Evolutionary conservation across 1,140 invertebrate genomes (phyloP), one percentile per base, ranked within the genome.

Genomic region (Drosophila murphyi): DNA sequence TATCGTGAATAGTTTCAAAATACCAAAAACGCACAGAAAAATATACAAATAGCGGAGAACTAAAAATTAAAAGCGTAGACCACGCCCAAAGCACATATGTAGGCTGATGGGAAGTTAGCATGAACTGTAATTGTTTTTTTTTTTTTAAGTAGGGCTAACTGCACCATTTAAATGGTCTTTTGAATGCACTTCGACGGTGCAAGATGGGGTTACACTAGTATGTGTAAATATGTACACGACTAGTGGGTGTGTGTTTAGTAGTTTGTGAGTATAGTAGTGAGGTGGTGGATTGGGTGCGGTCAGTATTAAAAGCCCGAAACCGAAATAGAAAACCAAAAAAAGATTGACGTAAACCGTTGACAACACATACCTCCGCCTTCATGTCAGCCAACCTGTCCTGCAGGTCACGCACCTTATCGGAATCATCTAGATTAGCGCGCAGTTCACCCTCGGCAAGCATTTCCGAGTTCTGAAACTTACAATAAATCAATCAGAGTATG

Each of bases 301-400:
- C 34, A 51, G 20, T 62, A 78, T 48, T 57, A 47, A 61, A 70
- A 77, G 48, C 56, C 67, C 54, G 12, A 55, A 85, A 80, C 60
- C 67, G 6, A 80, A 61, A 86, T 83, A 57, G 60, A 69, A 90
- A 73, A 65, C 60, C 47, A 62, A 70, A 72, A 60, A 55, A 28
- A 39, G 47, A 12, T 48, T 43, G 37, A n/a, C 41, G 5, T 5
- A 28, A 29, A 10, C 29, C n/a, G 10, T 5, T 52, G 28, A 28
- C 2, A 34, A 34, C 5, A 72, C 93, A 93, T 94, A 98, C 97
- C 96, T 98, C 97, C 43, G 97, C 97, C 93, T 98, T 97, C 10
- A 98, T 93, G 93, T 98, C 97, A 35, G 96, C 97, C 65, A 98
- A 95, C 93, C 97, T 97, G 93, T 98, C 97, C 92, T 98, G 97